Evolutionary conservation across 1,140 invertebrate genomes (phyloP).

Genomic region (Melipona quadrifasciata): DNA sequence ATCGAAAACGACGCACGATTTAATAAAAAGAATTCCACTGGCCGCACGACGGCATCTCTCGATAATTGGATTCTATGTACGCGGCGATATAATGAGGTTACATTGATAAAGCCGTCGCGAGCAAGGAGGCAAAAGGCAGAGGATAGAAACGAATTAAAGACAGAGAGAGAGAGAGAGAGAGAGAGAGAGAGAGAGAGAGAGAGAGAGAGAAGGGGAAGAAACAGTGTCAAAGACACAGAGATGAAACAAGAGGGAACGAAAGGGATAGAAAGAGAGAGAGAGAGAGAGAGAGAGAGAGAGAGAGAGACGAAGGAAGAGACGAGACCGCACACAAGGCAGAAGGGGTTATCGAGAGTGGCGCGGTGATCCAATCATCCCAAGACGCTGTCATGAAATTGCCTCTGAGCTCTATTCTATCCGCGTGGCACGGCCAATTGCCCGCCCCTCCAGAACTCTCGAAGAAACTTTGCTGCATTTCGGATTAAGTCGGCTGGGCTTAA

Average conservation of each 20-base stretch:
- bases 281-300: not conserved
- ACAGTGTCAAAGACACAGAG: not conserved
- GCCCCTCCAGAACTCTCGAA: slow-evolving; percentile 62
- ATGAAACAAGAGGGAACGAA: not conserved
- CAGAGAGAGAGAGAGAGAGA: not conserved
- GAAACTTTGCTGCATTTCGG: slow-evolving; percentile 75
- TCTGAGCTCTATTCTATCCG: slow-evolving; percentile 73
- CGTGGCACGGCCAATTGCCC: slow-evolving; percentile 74
- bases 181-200: not conserved
- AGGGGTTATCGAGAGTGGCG: slow-evolving; percentile 72
- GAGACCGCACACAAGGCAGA: slow-evolving; percentile 47
- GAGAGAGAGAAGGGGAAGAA: not conserved
- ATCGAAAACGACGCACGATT: slow-evolving; percentile 53
- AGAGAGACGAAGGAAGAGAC: not conserved
- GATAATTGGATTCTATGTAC: slow-evolving; percentile 72
- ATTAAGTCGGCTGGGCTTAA: slow-evolving; percentile 69
- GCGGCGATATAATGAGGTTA: slow-evolving; percentile 69
- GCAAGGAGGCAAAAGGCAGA: slow-evolving; percentile 37
- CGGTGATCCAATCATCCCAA: slow-evolving; percentile 79
- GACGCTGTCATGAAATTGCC: slow-evolving; percentile 78
- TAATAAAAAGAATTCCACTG: slow-evolving; percentile 69
- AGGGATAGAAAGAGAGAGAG: not conserved
- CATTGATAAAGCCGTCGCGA: slow-evolving; percentile 66
- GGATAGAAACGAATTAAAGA: slow-evolving; percentile 2
- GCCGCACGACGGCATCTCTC: slow-evolving; percentile 46